These are phyloP conservation scores for Reticulitermes speratus DNA, from an alignment of 1,140 invertebrate species.

Conservation along the genomic window DNA sequence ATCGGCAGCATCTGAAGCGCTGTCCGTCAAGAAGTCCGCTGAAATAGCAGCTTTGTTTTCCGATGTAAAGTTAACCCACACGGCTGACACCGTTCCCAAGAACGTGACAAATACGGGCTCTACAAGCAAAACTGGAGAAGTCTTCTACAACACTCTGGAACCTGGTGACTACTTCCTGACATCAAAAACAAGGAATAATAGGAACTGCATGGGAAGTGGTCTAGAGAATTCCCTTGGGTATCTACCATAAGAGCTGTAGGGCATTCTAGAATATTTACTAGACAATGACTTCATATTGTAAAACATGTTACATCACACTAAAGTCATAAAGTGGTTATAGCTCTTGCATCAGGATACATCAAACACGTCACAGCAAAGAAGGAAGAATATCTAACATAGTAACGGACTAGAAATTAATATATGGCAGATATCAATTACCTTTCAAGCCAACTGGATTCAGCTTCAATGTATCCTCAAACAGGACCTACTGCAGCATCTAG, in stretches of 20 bases:
- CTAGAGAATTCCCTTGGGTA: slow-evolving; percentile 57
- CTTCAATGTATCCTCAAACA: no score
- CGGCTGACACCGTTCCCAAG: slow-evolving; percentile 37
- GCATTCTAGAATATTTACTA: no score
- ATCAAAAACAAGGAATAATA: slow-evolving; percentile 49
- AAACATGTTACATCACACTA: no score
- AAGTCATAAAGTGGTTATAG: no score
- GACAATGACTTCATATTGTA: no score
- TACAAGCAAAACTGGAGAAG: slow-evolving; percentile 34
- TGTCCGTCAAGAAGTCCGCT: slow-evolving; percentile 82
- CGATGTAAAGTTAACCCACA: slow-evolving; percentile 56
- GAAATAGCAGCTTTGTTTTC: slow-evolving; percentile 85
- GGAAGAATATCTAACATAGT: no score
- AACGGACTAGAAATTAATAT: no score
- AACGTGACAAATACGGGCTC: neutral
- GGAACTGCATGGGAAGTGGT: slow-evolving; percentile 41
- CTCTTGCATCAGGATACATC: no score
- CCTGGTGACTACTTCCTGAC: slow-evolving; percentile 35
- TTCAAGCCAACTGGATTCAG: no score
- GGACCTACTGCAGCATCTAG: no score
- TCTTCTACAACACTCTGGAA: slow-evolving; percentile 43
- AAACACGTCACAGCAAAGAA: no score
- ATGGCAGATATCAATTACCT: no score
- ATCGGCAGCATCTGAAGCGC: slow-evolving; percentile 53
- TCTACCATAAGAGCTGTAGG: slow-evolving; percentile 44